Conservation (phyloP, 2,113 vertebrate genomes). For the Pithys albifrons region DNA sequence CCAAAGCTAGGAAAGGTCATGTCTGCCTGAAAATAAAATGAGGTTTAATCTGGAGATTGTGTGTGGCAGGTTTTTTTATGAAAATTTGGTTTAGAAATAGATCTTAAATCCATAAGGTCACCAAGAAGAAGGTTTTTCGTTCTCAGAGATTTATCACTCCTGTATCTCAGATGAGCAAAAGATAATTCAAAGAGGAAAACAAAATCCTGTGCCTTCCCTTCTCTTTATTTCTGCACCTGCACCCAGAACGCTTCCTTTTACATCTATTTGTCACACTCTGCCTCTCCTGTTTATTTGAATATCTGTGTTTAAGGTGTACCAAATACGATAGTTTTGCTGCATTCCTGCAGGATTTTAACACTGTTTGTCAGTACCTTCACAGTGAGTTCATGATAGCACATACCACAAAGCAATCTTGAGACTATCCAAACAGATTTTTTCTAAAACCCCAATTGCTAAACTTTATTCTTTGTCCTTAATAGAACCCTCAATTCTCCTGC, state of each 20-base stretch:
- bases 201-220: background rate
- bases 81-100: conserved; percentile 58
- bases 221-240: background rate
- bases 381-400: fast-evolving
- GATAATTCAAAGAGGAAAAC: conserved; percentile 3
- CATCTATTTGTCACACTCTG: fast-evolving
- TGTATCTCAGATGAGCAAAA: background rate
- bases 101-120: conserved; percentile 67
- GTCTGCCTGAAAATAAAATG: conserved; percentile 64
- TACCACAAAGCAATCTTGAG: background rate
- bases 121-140: conserved; percentile 17
- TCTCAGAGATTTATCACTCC: conserved; percentile 18
- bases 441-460: background rate
- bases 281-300: background rate
- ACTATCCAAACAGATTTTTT: background rate
- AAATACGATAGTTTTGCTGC: background rate
- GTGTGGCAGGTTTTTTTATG: conserved; percentile 49
- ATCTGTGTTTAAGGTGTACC: background rate
- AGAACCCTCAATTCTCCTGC: background rate
- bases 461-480: background rate
- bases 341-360: background rate
- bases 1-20: conserved; percentile 71
- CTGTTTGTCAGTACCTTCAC: background rate
- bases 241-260: background rate
- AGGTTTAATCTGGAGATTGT: conserved; percentile 61